These are phyloP conservation scores for Platalea minor DNA, from an alignment of 2,797 vertebrate species.

Conservation along the genomic window DNA sequence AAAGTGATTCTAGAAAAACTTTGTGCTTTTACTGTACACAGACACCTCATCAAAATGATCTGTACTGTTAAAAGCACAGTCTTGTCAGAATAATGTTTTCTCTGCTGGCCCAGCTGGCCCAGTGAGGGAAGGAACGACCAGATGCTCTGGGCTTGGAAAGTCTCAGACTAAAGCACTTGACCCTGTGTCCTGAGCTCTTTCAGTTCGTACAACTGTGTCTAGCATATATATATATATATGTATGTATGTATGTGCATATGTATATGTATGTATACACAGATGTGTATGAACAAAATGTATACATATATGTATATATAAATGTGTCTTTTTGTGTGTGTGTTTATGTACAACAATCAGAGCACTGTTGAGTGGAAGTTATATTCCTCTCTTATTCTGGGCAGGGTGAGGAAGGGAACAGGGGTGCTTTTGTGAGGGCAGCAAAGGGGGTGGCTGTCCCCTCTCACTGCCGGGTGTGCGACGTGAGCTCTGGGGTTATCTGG, in stretches of 20 bases:
- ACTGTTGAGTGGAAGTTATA: background rate
- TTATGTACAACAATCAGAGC: background rate
- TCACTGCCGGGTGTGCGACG: accelerated
- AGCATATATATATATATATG: background rate
- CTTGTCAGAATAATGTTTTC: background rate
- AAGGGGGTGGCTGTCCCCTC: background rate
- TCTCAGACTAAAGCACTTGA: background rate
- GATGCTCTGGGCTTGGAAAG: background rate
- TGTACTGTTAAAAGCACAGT: background rate
- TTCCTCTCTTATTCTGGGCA: background rate
- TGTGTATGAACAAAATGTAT: background rate
- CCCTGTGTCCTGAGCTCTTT: background rate
- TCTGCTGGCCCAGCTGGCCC: background rate
- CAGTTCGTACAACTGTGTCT: background rate
- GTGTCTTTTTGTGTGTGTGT: background rate
- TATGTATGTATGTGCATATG: background rate
- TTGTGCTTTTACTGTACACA: background rate
- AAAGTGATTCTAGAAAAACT: background rate
- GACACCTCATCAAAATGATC: background rate
- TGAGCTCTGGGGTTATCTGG: background rate
- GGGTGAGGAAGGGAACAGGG: background rate
- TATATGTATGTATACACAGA: accelerated
- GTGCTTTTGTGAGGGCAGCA: background rate
- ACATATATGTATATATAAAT: background rate
- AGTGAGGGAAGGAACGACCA: background rate